Base-by-base conservation (phyloP, 1,140 invertebrate genomes). In the Himalopsyche phryganea region DNA sequence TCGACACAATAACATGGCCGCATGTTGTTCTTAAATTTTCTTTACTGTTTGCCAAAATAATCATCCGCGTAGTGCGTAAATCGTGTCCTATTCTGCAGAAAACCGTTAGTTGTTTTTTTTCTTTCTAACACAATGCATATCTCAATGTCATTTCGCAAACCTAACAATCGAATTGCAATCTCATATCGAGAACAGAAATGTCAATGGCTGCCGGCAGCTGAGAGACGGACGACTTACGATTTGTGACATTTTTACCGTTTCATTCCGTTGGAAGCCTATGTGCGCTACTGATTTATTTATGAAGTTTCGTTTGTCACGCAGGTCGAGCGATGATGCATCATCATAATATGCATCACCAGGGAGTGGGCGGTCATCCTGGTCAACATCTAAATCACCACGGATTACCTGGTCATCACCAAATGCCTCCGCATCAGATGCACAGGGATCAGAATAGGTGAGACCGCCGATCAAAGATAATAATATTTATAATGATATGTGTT, bases 31-130 rank as follows among this genome's bases (percentile, higher is more conserved):
- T 60, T 60, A 48, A 44, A 44, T 50, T 54, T 44, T 60, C 50
- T 60, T 60, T 60, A 60, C 58, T 60, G 58, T 60, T 59, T 59
- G 57, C 57, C 57, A 59, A 59, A 49, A 44, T 28, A 36, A 47
- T 47, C 17, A 33, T 14, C 18, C 13, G 11, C 28, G 18, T 20
- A 44, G 45, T 17, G 35, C 6, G 6, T 9, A 20, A 23, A 45
- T 45, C 15, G 42, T 5, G 2, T 45, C 13, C 2, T 17, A 17
- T 15, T 19, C 42, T 17, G 42, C 42, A 15, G 18, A 45, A 45
- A 19, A 15, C 44, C n/a, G 23, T 28, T 28, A 28, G 23, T 28
- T 28, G 9, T 28, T 5, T 28, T 5, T 28, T 28, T 28, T 3
- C n/a, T n/a, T 28, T 5, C 9, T 3, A 28, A 28, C 9, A 5